Percentiles rank a stretch among this genome's conserved stretches.
phyloP scores from a whole-genome alignment of 2,888 invertebrate species.

The Actias luna region DNA sequence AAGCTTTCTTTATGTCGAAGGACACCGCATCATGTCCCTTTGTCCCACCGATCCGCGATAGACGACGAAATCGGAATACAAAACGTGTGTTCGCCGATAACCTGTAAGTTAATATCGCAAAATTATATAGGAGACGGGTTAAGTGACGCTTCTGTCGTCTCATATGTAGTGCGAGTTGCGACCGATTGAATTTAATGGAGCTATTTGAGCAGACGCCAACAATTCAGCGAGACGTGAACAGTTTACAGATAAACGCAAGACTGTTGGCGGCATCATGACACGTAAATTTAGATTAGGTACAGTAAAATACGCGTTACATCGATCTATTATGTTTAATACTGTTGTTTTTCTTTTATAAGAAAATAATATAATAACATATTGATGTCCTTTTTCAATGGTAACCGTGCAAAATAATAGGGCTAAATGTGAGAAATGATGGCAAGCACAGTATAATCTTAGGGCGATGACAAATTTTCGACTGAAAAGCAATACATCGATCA shows the following conservation, averaged over 20 bases:
- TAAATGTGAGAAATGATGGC: too few species aligned
- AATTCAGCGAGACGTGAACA: slow-evolving; percentile 56
- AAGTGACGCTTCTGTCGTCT: slow-evolving; percentile 65
- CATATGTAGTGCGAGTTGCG: slow-evolving; percentile 32
- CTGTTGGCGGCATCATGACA: slow-evolving; percentile 34
- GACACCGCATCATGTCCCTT: neutral
- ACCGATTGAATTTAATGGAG: slow-evolving; percentile 74
- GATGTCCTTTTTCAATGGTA: too few species aligned
- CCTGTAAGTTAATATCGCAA: slow-evolving; percentile 59
- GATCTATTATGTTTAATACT: neutral
- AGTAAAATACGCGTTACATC: slow-evolving; percentile 19
- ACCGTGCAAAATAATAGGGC: too few species aligned
- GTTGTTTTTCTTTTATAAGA: too few species aligned
- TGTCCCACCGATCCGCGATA: slow-evolving; percentile 10
- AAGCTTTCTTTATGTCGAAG: neutral
- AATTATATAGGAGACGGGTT: slow-evolving; percentile 62
- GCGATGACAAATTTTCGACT: too few species aligned
- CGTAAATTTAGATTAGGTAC: slow-evolving; percentile 12
- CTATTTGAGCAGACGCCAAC: slow-evolving; percentile 64
- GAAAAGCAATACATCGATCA: too few species aligned
- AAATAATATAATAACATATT: too few species aligned
- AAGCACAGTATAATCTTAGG: too few species aligned
- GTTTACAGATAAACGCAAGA: slow-evolving; percentile 40
- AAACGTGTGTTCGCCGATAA: slow-evolving; percentile 39
- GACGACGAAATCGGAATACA: slow-evolving; percentile 48